These are phyloP conservation scores for Lasioglossum marginatum DNA, from an alignment of 2,888 invertebrate species.

Conservation along the genomic window DNA sequence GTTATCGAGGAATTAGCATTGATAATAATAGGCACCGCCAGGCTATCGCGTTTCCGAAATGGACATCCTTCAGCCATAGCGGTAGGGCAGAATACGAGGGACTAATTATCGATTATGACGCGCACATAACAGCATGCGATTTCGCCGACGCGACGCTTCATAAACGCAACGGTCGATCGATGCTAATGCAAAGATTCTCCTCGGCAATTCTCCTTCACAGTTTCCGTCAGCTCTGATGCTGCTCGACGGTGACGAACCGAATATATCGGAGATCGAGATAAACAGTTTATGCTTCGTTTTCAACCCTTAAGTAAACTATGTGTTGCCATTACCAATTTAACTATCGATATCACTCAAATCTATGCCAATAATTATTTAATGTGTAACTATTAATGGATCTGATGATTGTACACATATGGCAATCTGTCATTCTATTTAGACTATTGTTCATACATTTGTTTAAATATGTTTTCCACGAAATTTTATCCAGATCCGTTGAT, in stretches of 20 bases:
- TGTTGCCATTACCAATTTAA: too few relatives aligned
- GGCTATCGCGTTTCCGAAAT: conserved; percentile 65
- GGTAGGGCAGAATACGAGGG: conserved; percentile 16
- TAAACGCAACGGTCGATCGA: conserved; percentile 36
- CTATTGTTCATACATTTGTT: too few relatives aligned
- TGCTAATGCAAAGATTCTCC: conserved; percentile 23
- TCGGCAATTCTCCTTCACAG: neutral
- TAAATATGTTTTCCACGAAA: too few relatives aligned
- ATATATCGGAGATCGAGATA: neutral
- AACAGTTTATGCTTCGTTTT: too few relatives aligned
- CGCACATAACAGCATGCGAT: conserved; percentile 51
- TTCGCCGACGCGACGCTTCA: conserved; percentile 44
- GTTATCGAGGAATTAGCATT: conserved; percentile 67
- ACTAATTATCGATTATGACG: conserved; percentile 69
- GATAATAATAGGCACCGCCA: conserved; percentile 63
- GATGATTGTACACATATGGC: too few relatives aligned
- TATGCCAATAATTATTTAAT: too few relatives aligned
- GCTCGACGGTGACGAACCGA: neutral
- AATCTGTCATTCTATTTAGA: too few relatives aligned
- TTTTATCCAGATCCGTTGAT: too few relatives aligned
- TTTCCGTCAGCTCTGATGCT: conserved; percentile 26
- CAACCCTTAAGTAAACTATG: too few relatives aligned
- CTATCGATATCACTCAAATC: too few relatives aligned
- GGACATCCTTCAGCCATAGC: conserved; percentile 57
- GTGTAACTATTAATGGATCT: too few relatives aligned